These are phyloP conservation scores for Illadopsis cleaveri DNA, from an alignment of 2,113 vertebrate species.

Conservation along the genomic window DNA sequence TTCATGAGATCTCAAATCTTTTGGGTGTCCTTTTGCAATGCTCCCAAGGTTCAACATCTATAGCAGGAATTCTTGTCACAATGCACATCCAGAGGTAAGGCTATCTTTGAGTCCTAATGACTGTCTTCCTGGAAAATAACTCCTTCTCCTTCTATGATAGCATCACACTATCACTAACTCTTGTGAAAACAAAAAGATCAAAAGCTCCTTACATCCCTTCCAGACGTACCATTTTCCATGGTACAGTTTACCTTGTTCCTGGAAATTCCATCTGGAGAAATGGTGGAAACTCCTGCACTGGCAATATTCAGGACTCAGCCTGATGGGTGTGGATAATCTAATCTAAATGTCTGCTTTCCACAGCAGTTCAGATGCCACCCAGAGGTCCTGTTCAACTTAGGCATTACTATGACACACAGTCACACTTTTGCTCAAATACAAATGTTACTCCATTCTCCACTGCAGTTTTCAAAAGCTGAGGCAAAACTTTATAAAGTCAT, in stretches of 20 bases:
- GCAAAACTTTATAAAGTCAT: neutral
- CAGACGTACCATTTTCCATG: neutral
- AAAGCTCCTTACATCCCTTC: neutral
- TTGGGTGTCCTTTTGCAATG: neutral
- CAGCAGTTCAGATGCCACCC: neutral
- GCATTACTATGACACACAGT: neutral
- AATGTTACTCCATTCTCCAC: neutral
- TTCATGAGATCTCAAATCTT: neutral
- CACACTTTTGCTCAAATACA: neutral
- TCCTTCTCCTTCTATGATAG: neutral
- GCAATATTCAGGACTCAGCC: neutral
- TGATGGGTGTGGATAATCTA: neutral
- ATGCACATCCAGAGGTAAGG: neutral
- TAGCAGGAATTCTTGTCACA: neutral
- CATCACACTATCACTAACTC: neutral
- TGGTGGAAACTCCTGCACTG: neutral
- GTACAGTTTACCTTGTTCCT: neutral
- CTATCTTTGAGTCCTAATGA: neutral
- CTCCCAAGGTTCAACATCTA: neutral
- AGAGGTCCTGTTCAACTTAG: neutral
- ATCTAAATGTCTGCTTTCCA: neutral
- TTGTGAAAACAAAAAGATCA: neutral
- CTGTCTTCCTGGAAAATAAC: neutral
- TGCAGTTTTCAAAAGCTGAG: neutral
- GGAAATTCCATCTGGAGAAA: neutral